Evolutionary conservation across 2,888 invertebrate genomes (phyloP), one percentile per base, ranked within the genome.

Genomic region (Stenodema calcarata): DNA sequence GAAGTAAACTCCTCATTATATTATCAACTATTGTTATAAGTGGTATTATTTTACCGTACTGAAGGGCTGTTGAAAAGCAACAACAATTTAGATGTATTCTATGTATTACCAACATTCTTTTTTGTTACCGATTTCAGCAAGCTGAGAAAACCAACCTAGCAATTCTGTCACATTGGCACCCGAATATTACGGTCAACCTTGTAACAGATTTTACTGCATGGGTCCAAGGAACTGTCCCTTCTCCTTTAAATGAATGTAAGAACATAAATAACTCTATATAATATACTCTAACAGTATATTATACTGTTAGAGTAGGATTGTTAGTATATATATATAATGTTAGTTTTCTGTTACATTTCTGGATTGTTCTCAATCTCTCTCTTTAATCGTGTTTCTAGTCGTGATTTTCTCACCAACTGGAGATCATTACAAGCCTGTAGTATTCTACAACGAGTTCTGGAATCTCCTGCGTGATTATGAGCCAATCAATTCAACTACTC

Each of bases 381-480:
- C 16, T 78, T 9, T 44, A 79, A 0, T 27, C 27, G 75, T 83
- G 18, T 86, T 90, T 90, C 47, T 89, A 94, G 94, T 95, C 91
- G 95, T 99, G 76, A 94, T 96, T 89, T 99, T 99, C 91, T 93
- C 97, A 35, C 95, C 96, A n/a, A 94, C 94, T 88, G 96, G 96
- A 7, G 94, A 95, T 90, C 93, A 94, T 54, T 99, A 99, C 91
- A 96, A 97, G 90, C 99, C 99, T 3, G 96, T 99, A 70, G 92
- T 99, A 73, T 99, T 96, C 91, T 93, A 97, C 88, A 99, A 99
- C 92, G 98, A 99, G 90, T 99, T 98, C 91, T 99, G 99, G 99
- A 99, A 99, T 91, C 95, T 99, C 93, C 95, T 97, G 91, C 93
- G 96, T 87, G 99, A 99, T 90, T 99, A 99, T 92, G 94, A 94